Percentiles rank a stretch among this genome's conserved stretches.
These are phyloP conservation scores for Mastomys natalensis DNA, from an alignment of 2,113 vertebrate genomes.

Conservation along the genomic window DNA sequence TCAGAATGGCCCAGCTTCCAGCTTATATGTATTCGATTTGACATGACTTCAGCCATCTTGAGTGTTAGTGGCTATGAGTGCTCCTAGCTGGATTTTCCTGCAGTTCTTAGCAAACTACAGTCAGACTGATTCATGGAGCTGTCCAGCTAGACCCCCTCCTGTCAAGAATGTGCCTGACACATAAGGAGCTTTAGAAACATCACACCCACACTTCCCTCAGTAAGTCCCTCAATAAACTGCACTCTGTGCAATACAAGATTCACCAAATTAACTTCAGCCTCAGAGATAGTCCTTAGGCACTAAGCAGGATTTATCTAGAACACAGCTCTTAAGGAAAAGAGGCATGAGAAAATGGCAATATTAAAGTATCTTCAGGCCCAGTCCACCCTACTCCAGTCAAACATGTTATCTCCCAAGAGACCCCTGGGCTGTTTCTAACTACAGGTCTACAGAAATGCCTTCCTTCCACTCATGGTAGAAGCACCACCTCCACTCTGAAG, in stretches of 20 bases:
- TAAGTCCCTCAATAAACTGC: background rate
- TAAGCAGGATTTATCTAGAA: background rate
- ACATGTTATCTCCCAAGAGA: background rate
- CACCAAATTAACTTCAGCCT: background rate
- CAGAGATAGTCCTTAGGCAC: background rate
- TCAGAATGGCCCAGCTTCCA: slow-evolving; percentile 26
- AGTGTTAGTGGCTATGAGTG: background rate
- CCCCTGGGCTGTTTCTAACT: background rate
- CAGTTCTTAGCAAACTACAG: background rate
- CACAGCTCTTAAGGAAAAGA: background rate
- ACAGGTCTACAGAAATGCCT: background rate
- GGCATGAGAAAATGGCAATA: background rate
- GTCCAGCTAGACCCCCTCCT: background rate
- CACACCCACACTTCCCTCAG: background rate
- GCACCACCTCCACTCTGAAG: background rate
- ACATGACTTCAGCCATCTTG: slow-evolving; percentile 14
- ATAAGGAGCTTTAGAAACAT: background rate
- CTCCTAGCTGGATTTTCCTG: background rate
- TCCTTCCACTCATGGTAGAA: background rate
- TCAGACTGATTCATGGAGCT: background rate
- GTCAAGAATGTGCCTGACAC: background rate
- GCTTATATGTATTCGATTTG: background rate
- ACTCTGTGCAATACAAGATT: background rate
- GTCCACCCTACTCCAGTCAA: background rate
- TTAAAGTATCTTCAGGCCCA: slow-evolving; percentile 1